Evolutionary conservation across 2,113 vertebrate genomes (phyloP).

Genomic region (Corynorhinus townsendii): DNA sequence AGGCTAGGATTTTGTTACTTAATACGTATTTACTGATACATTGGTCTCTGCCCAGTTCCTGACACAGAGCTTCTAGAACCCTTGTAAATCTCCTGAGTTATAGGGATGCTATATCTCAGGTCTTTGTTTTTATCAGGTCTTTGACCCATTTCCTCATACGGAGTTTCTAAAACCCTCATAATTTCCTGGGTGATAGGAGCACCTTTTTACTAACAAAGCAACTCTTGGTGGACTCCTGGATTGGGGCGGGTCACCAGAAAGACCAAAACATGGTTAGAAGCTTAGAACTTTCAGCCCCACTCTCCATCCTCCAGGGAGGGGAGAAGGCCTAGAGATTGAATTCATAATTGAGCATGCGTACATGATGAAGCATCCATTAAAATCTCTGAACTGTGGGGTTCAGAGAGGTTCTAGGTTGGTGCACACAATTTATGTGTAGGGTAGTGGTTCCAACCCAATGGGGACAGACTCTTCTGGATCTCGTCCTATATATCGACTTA

Average conservation of each 20-base stretch:
- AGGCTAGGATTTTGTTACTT: slow-evolving; percentile 10
- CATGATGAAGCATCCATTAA: background rate
- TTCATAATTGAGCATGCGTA: background rate
- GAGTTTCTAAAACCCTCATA: background rate
- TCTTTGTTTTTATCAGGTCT: background rate
- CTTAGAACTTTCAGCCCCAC: background rate
- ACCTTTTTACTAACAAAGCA: background rate
- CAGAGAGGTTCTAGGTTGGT: background rate
- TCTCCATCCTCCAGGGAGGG: background rate
- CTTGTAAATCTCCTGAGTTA: background rate
- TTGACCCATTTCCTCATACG: background rate
- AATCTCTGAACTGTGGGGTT: background rate
- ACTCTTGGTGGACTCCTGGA: background rate
- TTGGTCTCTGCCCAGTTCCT: background rate
- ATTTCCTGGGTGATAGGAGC: background rate
- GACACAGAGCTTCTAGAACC: background rate
- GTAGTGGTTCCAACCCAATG: background rate
- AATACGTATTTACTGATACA: background rate
- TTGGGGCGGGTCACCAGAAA: background rate
- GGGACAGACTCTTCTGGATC: background rate
- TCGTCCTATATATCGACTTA: background rate
- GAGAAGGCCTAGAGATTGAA: background rate
- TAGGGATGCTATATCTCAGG: too few species aligned
- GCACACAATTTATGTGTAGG: background rate
- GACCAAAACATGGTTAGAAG: background rate